Conservation (phyloP, 2,113 vertebrate species). For the Myrmophylax atrothorax region DNA sequence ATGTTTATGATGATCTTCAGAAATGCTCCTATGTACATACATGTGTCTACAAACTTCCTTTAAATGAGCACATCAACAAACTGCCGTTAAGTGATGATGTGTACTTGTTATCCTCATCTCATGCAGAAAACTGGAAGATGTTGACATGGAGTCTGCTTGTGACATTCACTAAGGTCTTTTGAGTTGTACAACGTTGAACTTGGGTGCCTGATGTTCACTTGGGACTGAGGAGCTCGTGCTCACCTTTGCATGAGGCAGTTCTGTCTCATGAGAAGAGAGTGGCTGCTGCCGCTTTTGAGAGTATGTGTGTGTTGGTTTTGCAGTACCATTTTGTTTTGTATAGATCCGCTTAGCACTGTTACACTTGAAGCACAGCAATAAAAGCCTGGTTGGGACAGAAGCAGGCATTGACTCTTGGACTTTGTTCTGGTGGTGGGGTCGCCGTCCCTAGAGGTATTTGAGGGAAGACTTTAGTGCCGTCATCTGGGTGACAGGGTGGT, state of each 20-base stretch:
- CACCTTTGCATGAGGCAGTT: neutral
- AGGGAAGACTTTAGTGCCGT: neutral
- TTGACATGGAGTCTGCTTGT: neutral
- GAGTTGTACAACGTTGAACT: neutral
- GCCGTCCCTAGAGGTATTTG: neutral
- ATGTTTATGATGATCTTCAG: neutral
- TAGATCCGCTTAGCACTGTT: fast-evolving
- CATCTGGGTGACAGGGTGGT: fast-evolving
- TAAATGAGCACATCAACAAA: neutral
- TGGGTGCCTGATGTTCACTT: fast-evolving
- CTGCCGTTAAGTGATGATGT: neutral
- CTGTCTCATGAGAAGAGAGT: fast-evolving
- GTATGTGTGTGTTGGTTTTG: neutral
- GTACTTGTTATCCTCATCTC: neutral
- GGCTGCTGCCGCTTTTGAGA: neutral
- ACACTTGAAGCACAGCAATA: neutral
- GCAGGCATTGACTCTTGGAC: neutral
- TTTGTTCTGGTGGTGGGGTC: neutral
- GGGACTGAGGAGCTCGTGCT: fast-evolving
- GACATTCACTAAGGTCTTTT: neutral
- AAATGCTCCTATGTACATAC: neutral
- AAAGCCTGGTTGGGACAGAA: neutral
- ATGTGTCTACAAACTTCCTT: neutral
- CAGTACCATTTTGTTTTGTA: neutral
- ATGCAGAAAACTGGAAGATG: neutral